Base-by-base conservation (phyloP, 2,888 invertebrate genomes). In the Ochropleura plecta region DNA sequence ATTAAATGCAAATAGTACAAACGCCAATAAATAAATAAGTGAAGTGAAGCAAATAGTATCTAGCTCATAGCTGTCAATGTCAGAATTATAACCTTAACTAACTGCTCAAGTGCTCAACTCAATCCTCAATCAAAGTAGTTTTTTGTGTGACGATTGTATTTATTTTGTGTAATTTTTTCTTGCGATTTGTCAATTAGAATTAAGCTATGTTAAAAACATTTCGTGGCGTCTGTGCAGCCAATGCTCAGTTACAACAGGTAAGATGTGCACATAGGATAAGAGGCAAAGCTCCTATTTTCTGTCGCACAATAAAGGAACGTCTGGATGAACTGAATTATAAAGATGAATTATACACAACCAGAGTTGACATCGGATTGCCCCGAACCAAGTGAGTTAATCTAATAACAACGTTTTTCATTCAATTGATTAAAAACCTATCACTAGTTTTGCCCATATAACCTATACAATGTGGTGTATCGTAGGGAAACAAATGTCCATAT, bases 281-380 rank as follows among this genome's bases (percentile, higher is more conserved):
- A 90, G 98, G 98, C 78, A 98, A 97, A 93, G 97, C 98, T 14
- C 98, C 98, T 7, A 97, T 97, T 57, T 93, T 97, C 63, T 98
- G 98, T 49, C 97, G 96, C 89, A 97, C 97, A 0, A 93, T 98
- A 76, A 96, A 97, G 88, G 97, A 98, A 89, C 97, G 98, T 76
- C 89, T 98, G 75, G 97, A 97, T 90, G 97, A 98, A 97, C 88
- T 96, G 67, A 93, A 95, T 87, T 94, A 93, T 78, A 95, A 94
- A 88, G 96, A 96, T 90, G 96, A 96, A 90, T 82, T 94, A 44
- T 93, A 93, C 76, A 93, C 94, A 42, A 91, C 94, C 3, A 92
- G 90, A 86, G 93, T 94, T 75, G 94, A 96, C 86, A 96, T 97
- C 62, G 96, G 96, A 70, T 90, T 95, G 71, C 93, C 95, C n/a